These are phyloP conservation scores for Elgaria multicarinata DNA, from an alignment of 2,113 vertebrate genomes.

Conservation along the genomic window DNA sequence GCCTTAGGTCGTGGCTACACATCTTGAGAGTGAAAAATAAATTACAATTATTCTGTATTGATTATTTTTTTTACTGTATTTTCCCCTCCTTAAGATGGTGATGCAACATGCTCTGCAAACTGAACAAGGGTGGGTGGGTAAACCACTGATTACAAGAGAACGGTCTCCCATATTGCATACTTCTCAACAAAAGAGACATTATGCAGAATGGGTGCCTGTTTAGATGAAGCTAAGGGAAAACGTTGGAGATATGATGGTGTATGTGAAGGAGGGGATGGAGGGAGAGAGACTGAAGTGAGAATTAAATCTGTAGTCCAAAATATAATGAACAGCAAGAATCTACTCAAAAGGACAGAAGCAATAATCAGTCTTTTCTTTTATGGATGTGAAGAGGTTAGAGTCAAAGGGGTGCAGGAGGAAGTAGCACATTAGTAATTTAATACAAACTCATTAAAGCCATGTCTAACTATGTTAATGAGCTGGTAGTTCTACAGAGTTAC, in stretches of 20 bases:
- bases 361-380: slow-evolving; percentile 54
- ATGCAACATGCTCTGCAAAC: background rate
- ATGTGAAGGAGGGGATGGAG: accelerated
- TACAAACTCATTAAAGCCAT: slow-evolving; percentile 72
- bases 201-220: background rate
- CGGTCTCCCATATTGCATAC: background rate
- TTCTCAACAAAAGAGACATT: accelerated
- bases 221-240: background rate
- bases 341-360: slow-evolving; percentile 35
- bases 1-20: background rate
- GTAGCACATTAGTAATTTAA: slow-evolving; percentile 61
- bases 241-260: accelerated
- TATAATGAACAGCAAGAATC: background rate
- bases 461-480: slow-evolving; percentile 63
- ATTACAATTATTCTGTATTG: background rate
- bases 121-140: background rate
- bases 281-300: background rate
- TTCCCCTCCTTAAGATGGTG: background rate
- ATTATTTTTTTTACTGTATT: background rate
- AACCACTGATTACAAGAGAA: background rate
- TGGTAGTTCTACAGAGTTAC: slow-evolving; percentile 62
- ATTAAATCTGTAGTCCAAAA: accelerated
- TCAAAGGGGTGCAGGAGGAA: background rate
- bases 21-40: background rate
- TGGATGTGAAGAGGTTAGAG: slow-evolving; percentile 57